Conservation (phyloP, 1,140 invertebrate genomes). For the Drosophila cardini region DNA sequence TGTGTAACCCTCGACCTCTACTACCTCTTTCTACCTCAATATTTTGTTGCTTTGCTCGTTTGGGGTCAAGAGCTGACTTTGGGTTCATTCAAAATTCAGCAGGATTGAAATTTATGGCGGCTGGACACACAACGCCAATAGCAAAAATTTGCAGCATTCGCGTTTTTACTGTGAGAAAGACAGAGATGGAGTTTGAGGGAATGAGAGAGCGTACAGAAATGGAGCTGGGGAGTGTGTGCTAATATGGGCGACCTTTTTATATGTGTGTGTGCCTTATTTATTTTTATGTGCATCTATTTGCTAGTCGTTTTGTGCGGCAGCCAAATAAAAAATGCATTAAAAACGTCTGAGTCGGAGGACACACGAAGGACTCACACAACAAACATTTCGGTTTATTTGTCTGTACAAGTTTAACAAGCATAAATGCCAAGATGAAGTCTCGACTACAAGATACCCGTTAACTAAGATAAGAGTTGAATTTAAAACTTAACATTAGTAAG, state of each 20-base stretch:
- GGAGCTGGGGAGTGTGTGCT: constrained; percentile 47
- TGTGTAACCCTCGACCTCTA: not conserved
- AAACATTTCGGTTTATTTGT: constrained; percentile 65
- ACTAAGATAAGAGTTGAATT: too few species aligned
- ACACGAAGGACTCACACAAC: constrained; percentile 19
- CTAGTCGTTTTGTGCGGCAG: constrained; percentile 73
- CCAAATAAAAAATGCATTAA: constrained; percentile 82
- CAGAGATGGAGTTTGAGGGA: not conserved
- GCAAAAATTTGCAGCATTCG: constrained; percentile 69
- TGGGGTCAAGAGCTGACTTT: constrained; percentile 38
- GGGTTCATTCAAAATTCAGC: constrained; percentile 77
- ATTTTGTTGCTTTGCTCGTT: not conserved
- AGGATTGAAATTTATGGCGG: constrained; percentile 82
- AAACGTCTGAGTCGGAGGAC: constrained; percentile 71
- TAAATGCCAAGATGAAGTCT: too few species aligned
- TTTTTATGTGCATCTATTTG: constrained; percentile 82
- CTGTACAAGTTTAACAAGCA: constrained; percentile 19
- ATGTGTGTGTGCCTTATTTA: constrained; percentile 68
- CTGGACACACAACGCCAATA: constrained; percentile 71
- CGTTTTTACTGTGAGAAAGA: constrained; percentile 19
- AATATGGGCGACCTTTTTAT: constrained; percentile 65
- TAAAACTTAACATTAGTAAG: too few species aligned
- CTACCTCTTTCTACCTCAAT: not conserved
- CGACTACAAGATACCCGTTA: too few species aligned
- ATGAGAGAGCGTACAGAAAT: not conserved